phyloP scores from a whole-genome alignment of 2,888 invertebrate genomes.

The Biston stratarius region DNA sequence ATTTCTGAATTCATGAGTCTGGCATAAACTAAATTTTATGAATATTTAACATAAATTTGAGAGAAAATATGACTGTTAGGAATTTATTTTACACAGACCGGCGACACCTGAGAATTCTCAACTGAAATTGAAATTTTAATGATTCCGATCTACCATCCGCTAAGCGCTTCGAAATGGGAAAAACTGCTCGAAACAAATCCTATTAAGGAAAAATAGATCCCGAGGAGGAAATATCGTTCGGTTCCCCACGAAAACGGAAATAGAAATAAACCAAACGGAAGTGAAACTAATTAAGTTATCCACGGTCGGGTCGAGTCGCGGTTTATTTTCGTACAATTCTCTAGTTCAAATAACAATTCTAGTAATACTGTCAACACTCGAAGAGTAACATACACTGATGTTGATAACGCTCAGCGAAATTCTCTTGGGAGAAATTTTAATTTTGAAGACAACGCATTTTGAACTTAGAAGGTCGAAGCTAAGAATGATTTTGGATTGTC shows the following conservation, averaged over 20 bases:
- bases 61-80: conserved; percentile 31
- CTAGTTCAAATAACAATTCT: conserved; percentile 74
- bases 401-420: conserved; percentile 76
- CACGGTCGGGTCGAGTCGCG: conserved; percentile 75
- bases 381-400: conserved; percentile 75
- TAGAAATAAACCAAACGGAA: conserved; percentile 84
- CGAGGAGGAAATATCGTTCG: conserved; percentile 75
- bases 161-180: conserved; percentile 57
- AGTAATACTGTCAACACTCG: conserved; percentile 81
- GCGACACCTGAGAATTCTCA: conserved; percentile 55
- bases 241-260: conserved; percentile 80
- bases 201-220: conserved; percentile 80
- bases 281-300: conserved; percentile 86
- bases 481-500: conserved; percentile 56
- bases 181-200: conserved; percentile 73
- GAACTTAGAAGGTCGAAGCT: conserved; percentile 48
- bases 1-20: conserved; percentile 2
- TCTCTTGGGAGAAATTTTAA: conserved; percentile 63
- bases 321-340: conserved; percentile 81
- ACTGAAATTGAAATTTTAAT: conserved; percentile 67
- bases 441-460: conserved; percentile 49
- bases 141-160: conserved; percentile 61
- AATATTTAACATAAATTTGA: conserved; percentile 17
- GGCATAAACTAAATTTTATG: conserved; percentile 9
- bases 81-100: conserved; percentile 39